Evolutionary conservation across 2,888 invertebrate genomes (phyloP).

Genomic region (Trachelus troglodyta): DNA sequence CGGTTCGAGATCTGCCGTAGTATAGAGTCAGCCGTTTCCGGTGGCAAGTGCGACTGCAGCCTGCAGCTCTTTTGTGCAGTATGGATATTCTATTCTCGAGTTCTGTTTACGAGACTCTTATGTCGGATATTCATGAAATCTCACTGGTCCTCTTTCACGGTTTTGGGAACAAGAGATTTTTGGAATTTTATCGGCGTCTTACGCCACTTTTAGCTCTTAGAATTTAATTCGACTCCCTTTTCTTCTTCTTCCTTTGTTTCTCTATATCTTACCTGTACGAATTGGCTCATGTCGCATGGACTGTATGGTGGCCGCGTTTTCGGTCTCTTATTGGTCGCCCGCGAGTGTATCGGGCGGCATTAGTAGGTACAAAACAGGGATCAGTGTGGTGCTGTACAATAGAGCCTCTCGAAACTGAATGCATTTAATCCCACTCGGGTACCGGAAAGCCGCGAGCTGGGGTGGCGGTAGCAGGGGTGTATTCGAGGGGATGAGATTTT

Average conservation of each 20-base stretch:
- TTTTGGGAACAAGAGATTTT: not conserved
- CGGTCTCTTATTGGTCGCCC: not conserved
- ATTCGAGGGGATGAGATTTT: constrained; percentile 25
- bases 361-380: constrained; percentile 15
- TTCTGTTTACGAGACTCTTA: not conserved
- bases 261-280: not conserved
- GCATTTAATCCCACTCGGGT: constrained; percentile 19
- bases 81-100: not conserved
- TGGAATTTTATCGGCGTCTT: not conserved
- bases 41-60: not conserved
- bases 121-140: not conserved
- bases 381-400: constrained; percentile 25
- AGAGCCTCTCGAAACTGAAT: constrained; percentile 32
- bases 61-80: not conserved
- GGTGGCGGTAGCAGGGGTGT: not conserved
- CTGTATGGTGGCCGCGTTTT: not conserved
- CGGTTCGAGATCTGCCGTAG: not conserved
- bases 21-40: not conserved
- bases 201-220: not conserved
- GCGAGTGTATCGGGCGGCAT: not conserved
- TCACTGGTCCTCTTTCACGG: not conserved
- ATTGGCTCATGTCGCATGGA: not conserved
- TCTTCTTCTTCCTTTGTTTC: not conserved
- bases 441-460: not conserved
- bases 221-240: not conserved